Evolutionary conservation across 2,113 vertebrate species (phyloP).

Genomic region (Kryptolebias marmoratus): DNA sequence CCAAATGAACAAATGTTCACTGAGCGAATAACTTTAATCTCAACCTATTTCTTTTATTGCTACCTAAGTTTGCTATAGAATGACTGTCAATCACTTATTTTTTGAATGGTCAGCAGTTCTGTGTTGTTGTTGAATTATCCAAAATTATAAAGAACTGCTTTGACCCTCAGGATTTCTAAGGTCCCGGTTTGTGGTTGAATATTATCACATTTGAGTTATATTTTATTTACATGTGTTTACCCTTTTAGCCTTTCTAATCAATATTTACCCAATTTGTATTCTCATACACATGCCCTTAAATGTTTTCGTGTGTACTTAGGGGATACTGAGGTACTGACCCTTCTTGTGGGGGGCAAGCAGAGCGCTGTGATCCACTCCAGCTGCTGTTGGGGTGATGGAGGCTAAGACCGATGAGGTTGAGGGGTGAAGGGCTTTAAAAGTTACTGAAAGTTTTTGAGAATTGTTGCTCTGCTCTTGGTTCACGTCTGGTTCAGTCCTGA

Average conservation of each 20-base stretch:
- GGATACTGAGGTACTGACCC: constrained; percentile 26
- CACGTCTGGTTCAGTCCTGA: constrained; percentile 68
- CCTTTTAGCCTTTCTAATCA: constrained; percentile 2
- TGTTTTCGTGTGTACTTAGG: constrained; percentile 40
- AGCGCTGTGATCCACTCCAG: constrained; percentile 70
- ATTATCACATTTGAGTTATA: background rate
- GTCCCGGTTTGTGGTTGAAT: background rate
- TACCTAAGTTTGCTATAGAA: too few species aligned
- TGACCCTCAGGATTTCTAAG: background rate
- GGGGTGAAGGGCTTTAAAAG: constrained; percentile 63
- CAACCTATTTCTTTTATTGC: too few species aligned
- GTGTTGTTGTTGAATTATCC: background rate
- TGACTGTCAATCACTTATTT: background rate
- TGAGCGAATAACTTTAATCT: too few species aligned
- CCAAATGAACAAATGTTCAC: too few species aligned
- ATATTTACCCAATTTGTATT: background rate
- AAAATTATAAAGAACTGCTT: background rate
- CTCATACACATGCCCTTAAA: constrained; percentile 4
- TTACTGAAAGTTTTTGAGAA: constrained; percentile 73
- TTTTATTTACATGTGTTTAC: constrained; percentile 14
- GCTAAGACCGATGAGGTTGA: constrained; percentile 53
- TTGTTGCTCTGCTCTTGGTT: constrained; percentile 57
- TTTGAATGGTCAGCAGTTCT: background rate
- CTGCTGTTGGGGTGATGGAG: constrained; percentile 68
- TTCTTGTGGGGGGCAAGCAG: constrained; percentile 47